phyloP scores from a whole-genome alignment of 2,113 vertebrate genomes.

The Myrmecophaga tridactyla region DNA sequence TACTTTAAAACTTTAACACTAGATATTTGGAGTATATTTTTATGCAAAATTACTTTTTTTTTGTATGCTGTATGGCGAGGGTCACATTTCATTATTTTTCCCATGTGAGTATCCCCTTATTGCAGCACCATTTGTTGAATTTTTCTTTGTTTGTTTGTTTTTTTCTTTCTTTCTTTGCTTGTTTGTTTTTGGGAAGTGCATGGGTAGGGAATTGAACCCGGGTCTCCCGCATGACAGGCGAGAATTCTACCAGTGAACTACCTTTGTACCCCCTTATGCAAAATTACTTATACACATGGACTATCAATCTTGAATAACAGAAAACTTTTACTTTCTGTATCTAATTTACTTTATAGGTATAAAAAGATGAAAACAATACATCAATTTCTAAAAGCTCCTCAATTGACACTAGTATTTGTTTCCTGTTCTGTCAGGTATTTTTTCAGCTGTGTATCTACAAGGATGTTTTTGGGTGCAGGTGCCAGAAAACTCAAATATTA shows the following conservation, averaged over 20 bases:
- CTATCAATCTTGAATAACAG: background rate
- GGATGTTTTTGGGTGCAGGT: constrained; percentile 16
- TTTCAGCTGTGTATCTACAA: constrained; percentile 10
- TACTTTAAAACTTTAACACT: background rate
- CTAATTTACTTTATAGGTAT: background rate
- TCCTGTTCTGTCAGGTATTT: constrained; percentile 34
- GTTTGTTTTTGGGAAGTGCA: too few relatives aligned
- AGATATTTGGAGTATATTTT: background rate
- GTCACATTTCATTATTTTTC: too few relatives aligned
- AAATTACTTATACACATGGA: background rate
- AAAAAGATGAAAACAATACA: constrained; percentile 21
- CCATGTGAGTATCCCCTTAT: too few relatives aligned
- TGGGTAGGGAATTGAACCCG: too few relatives aligned
- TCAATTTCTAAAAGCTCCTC: constrained; percentile 25
- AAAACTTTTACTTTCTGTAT: constrained; percentile 30
- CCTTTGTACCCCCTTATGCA: too few relatives aligned
- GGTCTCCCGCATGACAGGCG: too few relatives aligned
- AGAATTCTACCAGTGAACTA: too few relatives aligned
- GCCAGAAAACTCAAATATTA: constrained; percentile 46
- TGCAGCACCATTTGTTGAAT: too few relatives aligned
- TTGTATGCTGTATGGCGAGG: too few relatives aligned
- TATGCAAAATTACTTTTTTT: constrained; percentile 2
- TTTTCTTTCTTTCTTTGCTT: too few relatives aligned
- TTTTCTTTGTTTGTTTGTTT: too few relatives aligned
- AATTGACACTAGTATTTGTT: background rate